Base-by-base conservation (phyloP, 2,888 invertebrate genomes). In the Eupithecia insigniata region DNA sequence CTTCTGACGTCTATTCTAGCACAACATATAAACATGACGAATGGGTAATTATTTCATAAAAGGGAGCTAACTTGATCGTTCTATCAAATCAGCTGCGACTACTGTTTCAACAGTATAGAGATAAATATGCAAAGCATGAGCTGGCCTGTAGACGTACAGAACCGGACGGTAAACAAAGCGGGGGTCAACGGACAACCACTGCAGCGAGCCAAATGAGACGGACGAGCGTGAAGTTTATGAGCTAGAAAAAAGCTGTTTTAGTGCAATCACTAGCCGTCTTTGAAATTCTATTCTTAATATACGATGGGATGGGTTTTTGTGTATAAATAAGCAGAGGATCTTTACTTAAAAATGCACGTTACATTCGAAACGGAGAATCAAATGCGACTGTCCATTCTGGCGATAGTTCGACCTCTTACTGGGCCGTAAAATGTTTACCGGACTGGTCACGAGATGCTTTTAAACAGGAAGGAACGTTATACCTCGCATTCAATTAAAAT, bases 81-180 rank as follows among this genome's bases (percentile, higher is more conserved):
- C 79, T 83, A 82, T 85, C 81, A 82, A 83, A 81, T 82, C 84
- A 83, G 81, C 79, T 83, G 85, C 79, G 81, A 79, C 80, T 83
- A 81, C 83, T 83, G 84, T 83, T 85, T 82, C 80, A 81, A 84
- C 82, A 80, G 79, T 61, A 66, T 73, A 62, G 77, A 80, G 79
- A 84, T 82, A 85, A 82, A 85, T 80, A 83, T 74, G 70, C 55
- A 71, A 77, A 75, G 73, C 77, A 80, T 79, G 82, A 80, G 64
- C 73, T 71, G 18, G 73, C 76, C 75, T 74, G 82, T 76, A 81
- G 83, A 80, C 81, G 82, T 78, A 76, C 77, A 83, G 83, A 81
- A 85, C 87, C 86, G 87, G 86, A 83, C 83, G 83, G 88, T 88
- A 90, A 90, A 91, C 89, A 91, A 87, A 85, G 85, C 80, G 73